These are phyloP conservation scores for Macaria liturata DNA, from an alignment of 2,888 invertebrate genomes.

Conservation along the genomic window DNA sequence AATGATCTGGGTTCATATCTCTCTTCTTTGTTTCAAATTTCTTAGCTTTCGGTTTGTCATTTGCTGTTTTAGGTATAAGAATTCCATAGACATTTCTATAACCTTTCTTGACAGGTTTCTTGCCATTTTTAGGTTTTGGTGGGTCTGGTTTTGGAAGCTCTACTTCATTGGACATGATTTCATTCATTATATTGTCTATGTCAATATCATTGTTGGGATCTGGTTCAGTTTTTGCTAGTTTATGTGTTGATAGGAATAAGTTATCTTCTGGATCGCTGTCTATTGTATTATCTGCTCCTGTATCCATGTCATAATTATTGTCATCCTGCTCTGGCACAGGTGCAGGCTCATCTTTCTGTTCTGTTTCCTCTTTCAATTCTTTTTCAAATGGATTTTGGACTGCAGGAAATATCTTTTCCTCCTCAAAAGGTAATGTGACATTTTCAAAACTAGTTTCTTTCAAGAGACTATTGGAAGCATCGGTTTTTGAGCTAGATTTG, in stretches of 20 bases:
- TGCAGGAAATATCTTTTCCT: constrained; percentile 14
- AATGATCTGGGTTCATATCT: constrained; percentile 54
- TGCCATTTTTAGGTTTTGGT: constrained; percentile 22
- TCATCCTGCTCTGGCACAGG: constrained; percentile 1
- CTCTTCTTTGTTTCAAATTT: constrained; percentile 41
- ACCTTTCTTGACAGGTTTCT: constrained; percentile 29
- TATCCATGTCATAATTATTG: constrained; percentile 19
- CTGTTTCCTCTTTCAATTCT: constrained; percentile 15
- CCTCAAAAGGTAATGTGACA: constrained; percentile 19
- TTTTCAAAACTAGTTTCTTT: constrained; percentile 31
- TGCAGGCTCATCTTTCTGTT: constrained; percentile 5
- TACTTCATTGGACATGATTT: constrained; percentile 22
- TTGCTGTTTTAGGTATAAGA: constrained; percentile 25
- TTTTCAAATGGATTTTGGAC: constrained; percentile 10
- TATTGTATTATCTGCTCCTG: constrained; percentile 10
- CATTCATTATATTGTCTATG: constrained; percentile 24
- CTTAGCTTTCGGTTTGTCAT: constrained; percentile 28
- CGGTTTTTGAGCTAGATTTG: constrained; percentile 14
- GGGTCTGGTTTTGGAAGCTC: constrained; percentile 9
- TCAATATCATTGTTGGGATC: constrained; percentile 17
- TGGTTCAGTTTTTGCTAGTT: constrained; percentile 8
- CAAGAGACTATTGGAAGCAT: constrained; percentile 8
- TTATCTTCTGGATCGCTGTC: constrained; percentile 16
- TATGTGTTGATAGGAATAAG: constrained; percentile 8
- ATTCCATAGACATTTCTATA: constrained; percentile 31